A percentile compares a stretch with the other conserved stretches of the same genome.
These are phyloP conservation scores for Periplaneta americana DNA, from an alignment of 1,140 invertebrate genomes.

Conservation along the genomic window DNA sequence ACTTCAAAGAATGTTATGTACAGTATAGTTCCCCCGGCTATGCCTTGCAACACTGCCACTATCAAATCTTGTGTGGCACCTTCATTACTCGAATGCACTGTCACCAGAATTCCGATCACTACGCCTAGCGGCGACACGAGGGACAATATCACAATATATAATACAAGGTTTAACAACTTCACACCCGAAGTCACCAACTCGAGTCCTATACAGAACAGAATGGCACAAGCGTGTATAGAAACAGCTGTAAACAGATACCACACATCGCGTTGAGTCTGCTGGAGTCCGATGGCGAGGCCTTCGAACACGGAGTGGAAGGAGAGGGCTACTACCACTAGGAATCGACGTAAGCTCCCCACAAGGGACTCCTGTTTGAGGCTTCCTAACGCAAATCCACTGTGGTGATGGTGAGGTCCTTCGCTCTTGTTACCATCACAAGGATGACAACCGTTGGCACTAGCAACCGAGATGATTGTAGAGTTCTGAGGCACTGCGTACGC, in stretches of 20 bases:
- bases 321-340: conserved; percentile 52
- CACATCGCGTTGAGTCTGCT: conserved; percentile 36
- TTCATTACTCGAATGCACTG: conserved; percentile 24
- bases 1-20: conserved; percentile 58
- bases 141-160: conserved; percentile 36
- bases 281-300: conserved; percentile 58
- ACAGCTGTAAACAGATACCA: conserved; percentile 47
- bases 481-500: background rate
- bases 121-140: conserved; percentile 37
- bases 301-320: conserved; percentile 61
- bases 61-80: conserved; percentile 15
- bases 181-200: conserved; percentile 35
- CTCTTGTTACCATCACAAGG: background rate
- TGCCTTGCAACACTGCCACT: conserved; percentile 34
- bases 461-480: background rate
- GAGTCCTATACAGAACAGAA: conserved; percentile 42
- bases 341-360: conserved; percentile 31
- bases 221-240: conserved; percentile 47
- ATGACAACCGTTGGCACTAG: conserved; percentile 12
- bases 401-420: background rate
- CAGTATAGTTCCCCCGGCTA: conserved; percentile 56
- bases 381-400: conserved; percentile 15
- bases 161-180: conserved; percentile 28
- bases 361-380: conserved; percentile 7
- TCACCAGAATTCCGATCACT: conserved; percentile 35